phyloP scores from a whole-genome alignment of 2,797 vertebrate genomes.

The Semaprochilodus insignis region DNA sequence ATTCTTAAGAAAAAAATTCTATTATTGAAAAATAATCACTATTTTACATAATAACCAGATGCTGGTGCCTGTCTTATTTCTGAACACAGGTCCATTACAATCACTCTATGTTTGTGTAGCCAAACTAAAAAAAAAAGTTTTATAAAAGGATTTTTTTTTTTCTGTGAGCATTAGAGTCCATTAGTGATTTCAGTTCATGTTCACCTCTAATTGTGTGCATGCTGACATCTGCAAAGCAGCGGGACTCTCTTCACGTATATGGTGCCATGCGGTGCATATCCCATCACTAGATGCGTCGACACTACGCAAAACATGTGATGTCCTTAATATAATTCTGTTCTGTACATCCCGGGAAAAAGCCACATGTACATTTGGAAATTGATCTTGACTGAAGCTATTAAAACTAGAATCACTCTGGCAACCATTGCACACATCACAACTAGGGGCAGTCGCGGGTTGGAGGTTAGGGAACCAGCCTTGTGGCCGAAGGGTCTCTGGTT shows the following conservation, averaged over 20 bases:
- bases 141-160: background rate
- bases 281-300: background rate
- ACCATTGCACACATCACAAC: too few species aligned
- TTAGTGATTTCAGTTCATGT: constrained; percentile 7
- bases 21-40: background rate
- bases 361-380: too few species aligned
- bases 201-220: background rate
- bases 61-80: background rate
- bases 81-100: background rate
- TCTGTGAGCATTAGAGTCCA: background rate
- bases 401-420: too few species aligned
- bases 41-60: background rate
- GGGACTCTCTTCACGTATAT: background rate
- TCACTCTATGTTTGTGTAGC: background rate
- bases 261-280: background rate
- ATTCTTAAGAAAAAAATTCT: background rate
- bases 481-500: too few species aligned
- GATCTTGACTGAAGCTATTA: too few species aligned
- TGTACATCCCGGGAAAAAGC: too few species aligned
- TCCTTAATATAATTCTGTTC: background rate
- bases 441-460: too few species aligned
- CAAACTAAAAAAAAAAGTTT: background rate
- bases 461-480: too few species aligned
- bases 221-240: background rate
- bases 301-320: background rate